Conservation (phyloP, 2,113 vertebrate species). For the Carassius gibelio region DNA sequence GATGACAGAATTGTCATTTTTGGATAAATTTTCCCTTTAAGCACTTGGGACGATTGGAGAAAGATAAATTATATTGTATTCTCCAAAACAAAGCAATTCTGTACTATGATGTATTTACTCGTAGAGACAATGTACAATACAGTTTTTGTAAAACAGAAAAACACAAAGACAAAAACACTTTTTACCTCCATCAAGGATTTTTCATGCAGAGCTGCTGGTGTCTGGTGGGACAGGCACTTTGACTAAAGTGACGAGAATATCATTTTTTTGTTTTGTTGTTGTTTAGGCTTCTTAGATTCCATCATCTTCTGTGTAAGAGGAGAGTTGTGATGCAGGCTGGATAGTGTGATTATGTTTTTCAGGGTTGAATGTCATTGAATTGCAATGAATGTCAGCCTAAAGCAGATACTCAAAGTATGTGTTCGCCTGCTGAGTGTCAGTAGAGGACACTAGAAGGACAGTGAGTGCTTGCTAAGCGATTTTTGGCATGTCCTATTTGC, state of each 20-base stretch:
- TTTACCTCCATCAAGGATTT: conserved; percentile 28
- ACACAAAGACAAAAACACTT: conserved; percentile 27
- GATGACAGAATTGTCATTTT: background rate
- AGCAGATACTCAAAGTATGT: background rate
- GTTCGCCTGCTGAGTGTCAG: background rate
- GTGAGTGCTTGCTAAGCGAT: conserved; percentile 36
- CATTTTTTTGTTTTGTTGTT: background rate
- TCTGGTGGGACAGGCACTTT: background rate
- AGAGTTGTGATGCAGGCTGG: background rate
- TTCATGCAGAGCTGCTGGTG: conserved; percentile 18
- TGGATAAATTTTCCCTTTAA: background rate
- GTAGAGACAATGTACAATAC: conserved; percentile 45
- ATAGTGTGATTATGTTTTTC: background rate
- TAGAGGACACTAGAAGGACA: conserved; percentile 44
- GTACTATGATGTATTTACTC: conserved; percentile 25
- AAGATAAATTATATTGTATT: background rate
- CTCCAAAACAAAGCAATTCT: conserved; percentile 15
- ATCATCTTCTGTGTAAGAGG: background rate
- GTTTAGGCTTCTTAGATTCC: background rate
- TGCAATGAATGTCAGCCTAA: background rate
- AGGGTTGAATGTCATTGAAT: conserved; percentile 1
- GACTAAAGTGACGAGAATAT: conserved; percentile 2
- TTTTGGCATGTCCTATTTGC: conserved; percentile 22
- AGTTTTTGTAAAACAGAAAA: conserved; percentile 37
- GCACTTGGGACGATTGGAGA: conserved; percentile 2